Percentiles rank a stretch among this genome's conserved stretches.
These are phyloP conservation scores for Oncopeltus fasciatus DNA, from an alignment of 1,140 invertebrate genomes.

Conservation along the genomic window DNA sequence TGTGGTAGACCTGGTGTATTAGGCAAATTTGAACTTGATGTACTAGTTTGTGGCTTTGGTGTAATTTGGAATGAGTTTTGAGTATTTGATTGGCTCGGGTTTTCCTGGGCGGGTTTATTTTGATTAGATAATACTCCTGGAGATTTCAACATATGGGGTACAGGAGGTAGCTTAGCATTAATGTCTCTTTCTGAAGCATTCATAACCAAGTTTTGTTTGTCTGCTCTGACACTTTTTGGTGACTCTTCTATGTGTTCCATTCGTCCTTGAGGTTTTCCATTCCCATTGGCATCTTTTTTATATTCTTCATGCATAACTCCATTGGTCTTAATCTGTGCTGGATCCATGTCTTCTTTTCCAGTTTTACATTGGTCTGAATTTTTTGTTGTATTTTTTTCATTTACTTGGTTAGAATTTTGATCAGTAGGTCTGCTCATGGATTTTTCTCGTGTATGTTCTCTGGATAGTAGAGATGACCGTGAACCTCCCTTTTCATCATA, in stretches of 20 bases:
- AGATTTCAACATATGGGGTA: neutral
- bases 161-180: neutral
- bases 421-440: constrained; percentile 7
- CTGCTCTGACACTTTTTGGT: neutral
- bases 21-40: neutral
- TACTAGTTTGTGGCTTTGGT: neutral
- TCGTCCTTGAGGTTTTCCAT: neutral
- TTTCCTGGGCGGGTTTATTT: neutral
- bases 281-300: neutral
- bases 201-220: neutral
- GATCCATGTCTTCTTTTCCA: neutral
- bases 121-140: neutral
- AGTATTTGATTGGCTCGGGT: no score
- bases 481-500: neutral
- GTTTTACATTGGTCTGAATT: neutral
- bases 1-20: neutral
- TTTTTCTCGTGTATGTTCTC: neutral
- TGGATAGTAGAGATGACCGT: neutral
- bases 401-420: constrained; percentile 17
- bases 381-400: neutral
- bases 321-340: neutral
- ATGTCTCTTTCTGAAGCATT: neutral
- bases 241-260: neutral
- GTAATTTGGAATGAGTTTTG: no score
- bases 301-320: neutral